These are phyloP conservation scores for Coelopa frigida DNA, from an alignment of 1,140 invertebrate species.

Conservation along the genomic window DNA sequence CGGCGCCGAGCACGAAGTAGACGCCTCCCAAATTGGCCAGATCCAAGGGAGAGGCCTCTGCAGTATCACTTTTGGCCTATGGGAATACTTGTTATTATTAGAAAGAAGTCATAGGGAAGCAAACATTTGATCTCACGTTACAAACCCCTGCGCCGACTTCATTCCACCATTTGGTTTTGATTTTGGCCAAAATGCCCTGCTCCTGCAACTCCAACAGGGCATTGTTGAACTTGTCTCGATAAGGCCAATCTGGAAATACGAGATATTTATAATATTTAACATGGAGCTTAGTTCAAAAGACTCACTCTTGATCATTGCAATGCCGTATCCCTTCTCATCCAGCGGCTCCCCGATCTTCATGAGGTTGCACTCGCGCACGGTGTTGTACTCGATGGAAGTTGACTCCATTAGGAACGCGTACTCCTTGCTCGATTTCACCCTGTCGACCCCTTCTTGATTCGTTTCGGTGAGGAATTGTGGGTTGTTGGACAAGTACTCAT, in stretches of 20 bases:
- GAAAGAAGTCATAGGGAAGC: neutral
- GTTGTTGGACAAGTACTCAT: slow-evolving; percentile 64
- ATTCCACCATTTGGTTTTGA: slow-evolving; percentile 90
- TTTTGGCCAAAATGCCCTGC: slow-evolving; percentile 62
- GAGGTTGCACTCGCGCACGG: slow-evolving; percentile 73
- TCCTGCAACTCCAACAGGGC: slow-evolving; percentile 75
- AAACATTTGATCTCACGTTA: slow-evolving; percentile 45
- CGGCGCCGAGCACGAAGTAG: slow-evolving; percentile 57
- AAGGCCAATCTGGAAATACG: slow-evolving; percentile 56
- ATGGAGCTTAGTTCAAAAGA: neutral
- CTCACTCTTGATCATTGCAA: slow-evolving; percentile 75
- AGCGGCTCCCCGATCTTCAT: slow-evolving; percentile 69
- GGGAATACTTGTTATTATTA: no score
- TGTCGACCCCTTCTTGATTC: slow-evolving; percentile 67
- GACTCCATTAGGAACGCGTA: slow-evolving; percentile 90
- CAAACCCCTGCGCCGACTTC: slow-evolving; percentile 73
- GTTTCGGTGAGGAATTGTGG: slow-evolving; percentile 59
- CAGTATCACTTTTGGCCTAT: slow-evolving; percentile 21
- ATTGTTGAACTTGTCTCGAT: slow-evolving; percentile 64
- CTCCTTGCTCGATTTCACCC: slow-evolving; percentile 50
- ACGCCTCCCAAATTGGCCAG: slow-evolving; percentile 63
- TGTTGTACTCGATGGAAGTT: slow-evolving; percentile 74
- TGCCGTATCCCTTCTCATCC: slow-evolving; percentile 83
- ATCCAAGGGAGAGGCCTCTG: slow-evolving; percentile 31
- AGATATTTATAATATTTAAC: neutral